phyloP scores from a whole-genome alignment of 1,140 invertebrate genomes.

The Cotesia glomerata region DNA sequence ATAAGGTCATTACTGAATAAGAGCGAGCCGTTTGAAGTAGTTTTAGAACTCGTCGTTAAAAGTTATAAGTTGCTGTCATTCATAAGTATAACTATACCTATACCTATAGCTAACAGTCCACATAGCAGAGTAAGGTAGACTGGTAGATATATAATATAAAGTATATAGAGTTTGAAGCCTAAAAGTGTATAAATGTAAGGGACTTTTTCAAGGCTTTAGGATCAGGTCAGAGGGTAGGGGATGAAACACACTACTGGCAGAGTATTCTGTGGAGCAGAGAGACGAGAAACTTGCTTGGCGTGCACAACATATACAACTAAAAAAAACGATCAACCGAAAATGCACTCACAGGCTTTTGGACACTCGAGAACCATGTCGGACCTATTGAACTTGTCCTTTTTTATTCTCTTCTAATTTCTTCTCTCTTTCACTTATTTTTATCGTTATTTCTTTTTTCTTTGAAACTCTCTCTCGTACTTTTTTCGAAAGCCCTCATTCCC shows the following conservation, averaged over 20 bases:
- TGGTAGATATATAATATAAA: no score
- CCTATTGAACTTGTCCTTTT: conserved; percentile 23
- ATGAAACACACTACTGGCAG: not conserved
- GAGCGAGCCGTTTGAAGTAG: no score
- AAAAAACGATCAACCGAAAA: conserved; percentile 23
- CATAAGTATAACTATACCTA: no score
- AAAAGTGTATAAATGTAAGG: no score
- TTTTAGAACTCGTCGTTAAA: no score
- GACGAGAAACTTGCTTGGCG: conserved; percentile 6
- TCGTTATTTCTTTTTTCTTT: not conserved
- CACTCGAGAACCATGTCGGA: conserved; percentile 19
- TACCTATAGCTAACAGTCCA: no score
- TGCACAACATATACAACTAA: no score
- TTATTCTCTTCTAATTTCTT: conserved; percentile 1
- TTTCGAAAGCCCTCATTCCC: conserved; percentile 4
- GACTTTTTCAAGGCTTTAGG: not conserved
- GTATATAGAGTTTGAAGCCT: no score
- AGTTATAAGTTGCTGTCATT: no score
- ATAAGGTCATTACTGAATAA: no score
- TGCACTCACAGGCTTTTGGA: conserved; percentile 22
- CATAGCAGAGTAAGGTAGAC: no score
- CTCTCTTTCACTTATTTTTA: not conserved
- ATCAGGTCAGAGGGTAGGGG: not conserved
- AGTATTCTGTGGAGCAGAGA: not conserved
- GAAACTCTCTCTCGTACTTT: conserved; percentile 2